phyloP scores from a whole-genome alignment of 2,113 vertebrate species.

The Zingel zingel region DNA sequence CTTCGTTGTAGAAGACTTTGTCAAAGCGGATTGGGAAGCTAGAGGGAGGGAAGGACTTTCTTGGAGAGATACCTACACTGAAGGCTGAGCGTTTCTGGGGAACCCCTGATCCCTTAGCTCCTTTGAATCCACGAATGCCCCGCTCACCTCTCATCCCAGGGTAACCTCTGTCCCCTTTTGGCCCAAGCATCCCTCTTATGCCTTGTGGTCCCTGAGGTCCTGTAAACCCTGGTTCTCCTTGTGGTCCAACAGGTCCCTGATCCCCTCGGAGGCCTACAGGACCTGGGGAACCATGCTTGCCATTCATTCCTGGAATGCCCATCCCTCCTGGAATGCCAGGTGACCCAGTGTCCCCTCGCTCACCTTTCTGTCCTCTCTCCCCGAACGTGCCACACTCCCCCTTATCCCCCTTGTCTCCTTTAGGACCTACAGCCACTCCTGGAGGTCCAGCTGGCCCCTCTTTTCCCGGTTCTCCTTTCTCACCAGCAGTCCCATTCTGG shows the following conservation, averaged over 20 bases:
- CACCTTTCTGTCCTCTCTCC: constrained; percentile 88
- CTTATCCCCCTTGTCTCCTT: constrained; percentile 90
- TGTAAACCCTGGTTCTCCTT: constrained; percentile 86
- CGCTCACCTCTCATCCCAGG: constrained; percentile 90
- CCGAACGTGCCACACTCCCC: constrained; percentile 88
- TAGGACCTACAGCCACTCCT: constrained; percentile 84
- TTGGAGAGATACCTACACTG: constrained; percentile 91
- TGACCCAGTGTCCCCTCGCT: constrained; percentile 85
- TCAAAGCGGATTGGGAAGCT: constrained; percentile 92
- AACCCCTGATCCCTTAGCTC: constrained; percentile 82
- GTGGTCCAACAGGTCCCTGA: constrained; percentile 87
- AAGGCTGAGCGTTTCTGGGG: constrained; percentile 87
- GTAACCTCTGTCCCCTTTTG: constrained; percentile 89
- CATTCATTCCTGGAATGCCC: constrained; percentile 87
- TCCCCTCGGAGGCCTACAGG: constrained; percentile 86
- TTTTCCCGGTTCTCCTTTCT: constrained; percentile 88
- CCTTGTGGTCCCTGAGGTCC: constrained; percentile 86
- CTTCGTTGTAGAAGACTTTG: constrained; percentile 92
- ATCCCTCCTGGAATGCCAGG: constrained; percentile 89
- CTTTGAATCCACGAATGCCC: constrained; percentile 89
- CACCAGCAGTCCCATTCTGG: constrained; percentile 90
- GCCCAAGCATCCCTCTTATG: constrained; percentile 86
- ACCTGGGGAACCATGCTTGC: constrained; percentile 85
- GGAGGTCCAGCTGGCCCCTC: constrained; percentile 79
- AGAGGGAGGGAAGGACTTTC: constrained; percentile 92